Evolutionary conservation across 2,113 vertebrate genomes (phyloP), one percentile per base, ranked within the genome.

Genomic region (Tympanuchus pallidicinctus): DNA sequence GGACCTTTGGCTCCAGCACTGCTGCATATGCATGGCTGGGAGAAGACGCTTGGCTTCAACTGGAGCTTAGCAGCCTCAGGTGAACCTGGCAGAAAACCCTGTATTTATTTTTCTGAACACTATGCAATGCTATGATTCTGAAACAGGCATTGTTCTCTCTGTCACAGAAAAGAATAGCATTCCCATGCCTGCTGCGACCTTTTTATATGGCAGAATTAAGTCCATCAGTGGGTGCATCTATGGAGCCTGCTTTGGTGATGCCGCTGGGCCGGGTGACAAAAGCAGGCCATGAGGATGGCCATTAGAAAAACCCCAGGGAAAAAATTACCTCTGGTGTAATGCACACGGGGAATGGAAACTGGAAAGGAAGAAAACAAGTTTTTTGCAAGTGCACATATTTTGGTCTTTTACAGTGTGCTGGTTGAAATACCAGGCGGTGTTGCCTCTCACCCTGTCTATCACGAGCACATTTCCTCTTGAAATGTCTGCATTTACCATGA

Each of bases 121-220:
- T 25, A 13, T 30, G 64, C 8, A 66, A 64, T 57, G 57, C 59
- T 92, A 67, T n/a, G 52, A 59, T 61, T 72, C 12, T 8, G 86
- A 59, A 94, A 81, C 64, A 67, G 74, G 28, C 57, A 78, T 85
- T 86, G 57, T 56, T 82, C 82, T 82, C 47, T 72, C 71, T 66
- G 81, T 76, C 86, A 61, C 42, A 11, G 82, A 32, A 77, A 85
- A 79, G 47, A 92, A 84, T 61, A 75, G 86, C 57, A 82, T 42
- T 70, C 32, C 20, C 15, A 10, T 43, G 65, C 91, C 50, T 85
- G 64, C 63, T 83, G 70, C 67, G 89, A 87, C 80, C 73, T 67
- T 87, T 92, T 82, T 42, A 38, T 83, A 60, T 94, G 84, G 15
- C 67, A 52, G 17, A 13, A 88, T 52, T 87, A 77, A 86, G 83